phyloP scores from a whole-genome alignment of 2,888 invertebrate genomes.

The Fabriciana adippe region DNA sequence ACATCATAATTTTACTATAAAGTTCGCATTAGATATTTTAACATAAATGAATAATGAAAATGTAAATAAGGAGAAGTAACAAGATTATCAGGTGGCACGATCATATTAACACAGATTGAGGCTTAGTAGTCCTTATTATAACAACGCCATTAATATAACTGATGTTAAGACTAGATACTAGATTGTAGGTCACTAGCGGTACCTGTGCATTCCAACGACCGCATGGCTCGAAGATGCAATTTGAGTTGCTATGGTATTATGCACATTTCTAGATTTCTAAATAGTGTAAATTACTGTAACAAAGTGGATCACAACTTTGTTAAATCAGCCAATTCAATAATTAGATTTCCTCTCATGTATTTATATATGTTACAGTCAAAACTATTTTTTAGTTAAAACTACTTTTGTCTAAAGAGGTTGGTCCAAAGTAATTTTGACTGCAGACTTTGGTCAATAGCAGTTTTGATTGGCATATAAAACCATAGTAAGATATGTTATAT shows the following conservation, averaged over 20 bases:
- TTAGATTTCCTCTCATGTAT: too few relatives aligned
- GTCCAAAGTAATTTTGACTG: too few relatives aligned
- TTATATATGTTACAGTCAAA: too few relatives aligned
- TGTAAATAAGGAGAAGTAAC: not conserved
- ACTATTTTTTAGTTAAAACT: too few relatives aligned
- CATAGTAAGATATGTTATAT: too few relatives aligned
- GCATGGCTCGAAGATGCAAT: conserved; percentile 27
- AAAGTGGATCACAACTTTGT: too few relatives aligned
- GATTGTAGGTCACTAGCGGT: conserved; percentile 37
- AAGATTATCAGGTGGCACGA: conserved; percentile 12
- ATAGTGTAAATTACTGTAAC: too few relatives aligned
- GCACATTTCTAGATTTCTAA: not conserved
- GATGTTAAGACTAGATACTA: conserved; percentile 22
- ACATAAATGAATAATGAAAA: not conserved
- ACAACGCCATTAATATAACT: conserved; percentile 16
- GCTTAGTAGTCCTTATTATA: conserved; percentile 23
- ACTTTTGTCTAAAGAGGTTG: too few relatives aligned
- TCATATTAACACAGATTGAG: conserved; percentile 17
- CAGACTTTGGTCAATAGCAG: too few relatives aligned
- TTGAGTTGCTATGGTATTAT: conserved; percentile 8
- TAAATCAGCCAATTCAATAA: too few relatives aligned
- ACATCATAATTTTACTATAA: conserved; percentile 8
- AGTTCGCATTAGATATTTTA: not conserved
- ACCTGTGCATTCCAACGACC: conserved; percentile 26
- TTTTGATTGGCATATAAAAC: too few relatives aligned